Conservation (phyloP, 1,140 invertebrate species). For the Batillaria attramentaria region DNA sequence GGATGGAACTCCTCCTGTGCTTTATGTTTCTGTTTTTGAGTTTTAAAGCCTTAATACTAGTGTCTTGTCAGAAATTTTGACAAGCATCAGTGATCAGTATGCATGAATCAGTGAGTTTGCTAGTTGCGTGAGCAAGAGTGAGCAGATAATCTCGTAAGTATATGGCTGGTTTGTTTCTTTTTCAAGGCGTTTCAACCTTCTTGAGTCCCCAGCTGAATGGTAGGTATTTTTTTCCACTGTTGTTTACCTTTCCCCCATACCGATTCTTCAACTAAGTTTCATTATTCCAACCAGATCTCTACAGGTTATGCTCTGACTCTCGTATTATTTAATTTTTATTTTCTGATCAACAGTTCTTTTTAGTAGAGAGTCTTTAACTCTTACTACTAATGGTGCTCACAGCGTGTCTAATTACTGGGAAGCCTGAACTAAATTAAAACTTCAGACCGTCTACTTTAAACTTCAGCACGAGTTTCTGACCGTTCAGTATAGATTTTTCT, state of each 20-base stretch:
- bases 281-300: not conserved
- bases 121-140: not conserved
- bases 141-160: constrained; percentile 16
- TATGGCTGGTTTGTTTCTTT: constrained; percentile 27
- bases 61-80: not conserved
- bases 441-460: too few species aligned
- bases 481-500: too few species aligned
- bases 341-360: not conserved
- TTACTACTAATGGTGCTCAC: constrained; percentile 15
- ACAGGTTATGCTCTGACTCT: not conserved
- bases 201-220: constrained; percentile 39
- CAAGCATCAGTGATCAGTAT: not conserved
- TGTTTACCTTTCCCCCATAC: constrained; percentile 7
- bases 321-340: constrained; percentile 18
- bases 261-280: not conserved
- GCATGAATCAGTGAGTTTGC: not conserved
- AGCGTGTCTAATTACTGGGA: too few species aligned
- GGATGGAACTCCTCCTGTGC: not conserved
- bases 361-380: not conserved
- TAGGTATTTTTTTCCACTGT: constrained; percentile 31
- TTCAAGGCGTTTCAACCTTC: constrained; percentile 41
- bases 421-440: too few species aligned
- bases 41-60: not conserved
- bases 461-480: too few species aligned
- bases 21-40: not conserved